Evolutionary conservation across 2,888 invertebrate species (phyloP).

Genomic region (Cephus pygmeus): DNA sequence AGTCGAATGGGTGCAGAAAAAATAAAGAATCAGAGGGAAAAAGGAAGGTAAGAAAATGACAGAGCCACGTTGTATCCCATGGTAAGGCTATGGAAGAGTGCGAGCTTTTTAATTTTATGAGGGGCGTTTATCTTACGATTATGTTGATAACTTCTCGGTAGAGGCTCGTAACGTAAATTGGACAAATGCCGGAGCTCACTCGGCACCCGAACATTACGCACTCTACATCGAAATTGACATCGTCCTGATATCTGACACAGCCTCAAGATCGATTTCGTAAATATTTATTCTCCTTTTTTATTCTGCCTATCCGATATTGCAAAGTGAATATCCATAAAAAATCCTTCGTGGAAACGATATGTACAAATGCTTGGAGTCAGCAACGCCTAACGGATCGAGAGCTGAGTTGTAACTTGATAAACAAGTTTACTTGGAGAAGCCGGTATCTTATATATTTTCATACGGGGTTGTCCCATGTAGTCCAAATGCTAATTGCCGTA

Average conservation of each 20-base stretch:
- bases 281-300: too few relatives aligned
- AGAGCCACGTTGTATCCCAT: too few relatives aligned
- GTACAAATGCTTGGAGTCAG: too few relatives aligned
- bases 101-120: constrained; percentile 43
- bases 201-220: constrained; percentile 6
- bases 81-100: constrained; percentile 1
- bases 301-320: too few relatives aligned
- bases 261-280: background rate
- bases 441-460: constrained; percentile 42
- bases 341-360: too few relatives aligned
- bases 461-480: constrained; percentile 42
- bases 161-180: constrained; percentile 41
- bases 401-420: constrained; percentile 42
- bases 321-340: too few relatives aligned
- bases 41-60: too few relatives aligned
- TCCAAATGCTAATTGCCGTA: constrained; percentile 39
- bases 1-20: too few relatives aligned
- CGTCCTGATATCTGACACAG: background rate
- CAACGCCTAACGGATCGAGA: too few relatives aligned
- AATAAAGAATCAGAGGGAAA: too few relatives aligned
- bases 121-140: constrained; percentile 42
- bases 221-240: constrained; percentile 5
- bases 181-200: constrained; percentile 20
- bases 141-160: constrained; percentile 46
- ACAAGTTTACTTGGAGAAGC: constrained; percentile 47